Evolutionary conservation across 2,797 vertebrate genomes (phyloP).

Genomic region (Morus bassanus): DNA sequence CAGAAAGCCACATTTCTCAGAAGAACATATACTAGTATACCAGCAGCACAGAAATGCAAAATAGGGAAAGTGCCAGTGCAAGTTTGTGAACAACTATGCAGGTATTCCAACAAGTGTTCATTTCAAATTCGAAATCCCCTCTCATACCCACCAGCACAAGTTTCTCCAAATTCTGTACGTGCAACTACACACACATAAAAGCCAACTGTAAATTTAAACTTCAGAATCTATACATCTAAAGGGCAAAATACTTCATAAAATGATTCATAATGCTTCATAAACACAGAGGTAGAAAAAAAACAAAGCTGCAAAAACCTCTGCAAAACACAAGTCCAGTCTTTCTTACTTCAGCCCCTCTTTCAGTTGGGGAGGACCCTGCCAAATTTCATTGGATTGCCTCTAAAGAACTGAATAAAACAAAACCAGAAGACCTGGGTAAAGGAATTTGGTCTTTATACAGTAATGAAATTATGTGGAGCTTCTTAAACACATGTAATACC

Average conservation of each 20-base stretch:
- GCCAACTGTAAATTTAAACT: background rate
- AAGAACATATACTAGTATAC: background rate
- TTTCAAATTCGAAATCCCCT: background rate
- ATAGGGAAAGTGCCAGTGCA: background rate
- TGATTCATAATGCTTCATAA: background rate
- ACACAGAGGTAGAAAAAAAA: background rate
- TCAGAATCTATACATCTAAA: background rate
- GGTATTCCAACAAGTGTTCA: background rate
- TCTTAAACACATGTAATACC: background rate
- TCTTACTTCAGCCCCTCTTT: background rate
- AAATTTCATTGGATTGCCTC: background rate
- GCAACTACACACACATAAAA: background rate
- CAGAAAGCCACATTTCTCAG: background rate
- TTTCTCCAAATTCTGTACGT: background rate
- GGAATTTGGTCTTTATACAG: background rate
- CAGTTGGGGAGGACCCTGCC: background rate
- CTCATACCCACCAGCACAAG: background rate
- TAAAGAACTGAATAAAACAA: background rate
- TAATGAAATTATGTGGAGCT: background rate
- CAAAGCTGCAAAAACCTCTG: background rate
- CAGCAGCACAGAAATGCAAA: background rate
- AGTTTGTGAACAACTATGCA: background rate
- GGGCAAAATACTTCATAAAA: background rate
- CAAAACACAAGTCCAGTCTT: conserved; percentile 5
- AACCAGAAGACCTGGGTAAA: background rate